Base-by-base conservation (phyloP, 2,113 vertebrate genomes). In the Takifugu bimaculatus region DNA sequence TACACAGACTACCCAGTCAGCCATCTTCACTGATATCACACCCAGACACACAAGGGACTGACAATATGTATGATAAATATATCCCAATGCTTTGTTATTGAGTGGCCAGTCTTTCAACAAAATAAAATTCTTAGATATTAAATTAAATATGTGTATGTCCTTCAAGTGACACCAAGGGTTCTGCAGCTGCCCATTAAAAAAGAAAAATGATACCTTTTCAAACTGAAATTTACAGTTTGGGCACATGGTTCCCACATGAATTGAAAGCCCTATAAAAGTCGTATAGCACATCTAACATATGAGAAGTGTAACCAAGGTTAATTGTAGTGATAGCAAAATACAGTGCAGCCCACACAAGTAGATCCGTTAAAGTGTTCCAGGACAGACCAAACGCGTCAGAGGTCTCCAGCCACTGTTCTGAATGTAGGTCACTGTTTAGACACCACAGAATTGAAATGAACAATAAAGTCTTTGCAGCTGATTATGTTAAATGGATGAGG, bases 381-480 rank as follows among this genome's bases (percentile, higher is more conserved):
- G 48, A 61, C 50, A 57, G 62, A 43, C 58, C 50, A 71, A 78
- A 65, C 63, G 72, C 65, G 74, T 79, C 79, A 80, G 14, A 88
- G 81, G 65, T 63, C 75, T 42, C 60, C 65, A 26, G 71, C 53
- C 70, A 52, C 76, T 25, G 61, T 73, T 75, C 75, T 52, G 48
- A 85, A 91, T 89, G 78, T 90, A 87, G 90, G 87, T 90, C 89
- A 91, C 89, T 87, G 82, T 87, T 80, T 76, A 78, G 77, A 86
- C 65, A 78, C 69, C 72, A 76, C 72, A 77, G 81, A 71, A 78
- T 53, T 35, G 57, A 20, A 68, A 63, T 81, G 82, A 90, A 89
- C 88, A 90, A 90, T 90, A 81, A 77, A 64, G 80, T 79, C 70
- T 87, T 90, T 85, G 74, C 74, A 85, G 74, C 53, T 29, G 82